phyloP scores from a whole-genome alignment of 2,888 invertebrate species.

The Clunio marinus region DNA sequence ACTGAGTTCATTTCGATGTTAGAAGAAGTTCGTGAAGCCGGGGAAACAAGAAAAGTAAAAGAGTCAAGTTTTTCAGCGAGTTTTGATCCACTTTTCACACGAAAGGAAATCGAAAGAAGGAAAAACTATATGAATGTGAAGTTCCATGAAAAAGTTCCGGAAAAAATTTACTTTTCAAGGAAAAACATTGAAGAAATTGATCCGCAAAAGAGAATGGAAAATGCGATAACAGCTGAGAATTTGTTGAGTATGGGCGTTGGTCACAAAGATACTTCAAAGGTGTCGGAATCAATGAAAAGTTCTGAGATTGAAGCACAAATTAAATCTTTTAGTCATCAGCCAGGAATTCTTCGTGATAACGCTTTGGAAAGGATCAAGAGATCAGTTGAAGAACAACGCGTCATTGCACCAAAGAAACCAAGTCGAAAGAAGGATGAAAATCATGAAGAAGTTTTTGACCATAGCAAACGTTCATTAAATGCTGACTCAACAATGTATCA shows the following conservation, averaged over 20 bases:
- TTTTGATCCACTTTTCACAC: conserved; percentile 12
- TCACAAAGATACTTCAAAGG: conserved; percentile 20
- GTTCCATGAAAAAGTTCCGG: conserved; percentile 7
- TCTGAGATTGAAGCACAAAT: conserved; percentile 25
- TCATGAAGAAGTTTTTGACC: conserved; percentile 4
- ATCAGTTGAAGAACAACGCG: conserved; percentile 26
- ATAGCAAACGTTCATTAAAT: conserved; percentile 7
- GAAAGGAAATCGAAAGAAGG: neutral
- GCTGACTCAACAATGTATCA: conserved; percentile 37
- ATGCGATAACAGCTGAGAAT: conserved; percentile 30
- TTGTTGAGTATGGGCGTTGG: neutral
- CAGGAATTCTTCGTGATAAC: conserved; percentile 22
- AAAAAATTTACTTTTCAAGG: conserved; percentile 31
- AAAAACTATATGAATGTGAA: conserved; percentile 15
- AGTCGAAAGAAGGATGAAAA: neutral
- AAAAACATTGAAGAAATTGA: neutral
- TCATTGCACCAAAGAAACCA: conserved; percentile 33
- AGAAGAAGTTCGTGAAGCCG: neutral
- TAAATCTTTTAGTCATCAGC: neutral
- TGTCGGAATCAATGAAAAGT: conserved; percentile 8
- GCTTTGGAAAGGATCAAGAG: conserved; percentile 19
- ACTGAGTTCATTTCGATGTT: conserved; percentile 13
- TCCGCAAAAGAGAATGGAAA: conserved; percentile 25
- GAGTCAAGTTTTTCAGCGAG: neutral
- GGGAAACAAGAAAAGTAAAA: neutral